A percentile compares a stretch with the other conserved stretches of the same genome.
phyloP scores from a whole-genome alignment of 2,797 vertebrate genomes.

The Eleutherodactylus coqui region DNA sequence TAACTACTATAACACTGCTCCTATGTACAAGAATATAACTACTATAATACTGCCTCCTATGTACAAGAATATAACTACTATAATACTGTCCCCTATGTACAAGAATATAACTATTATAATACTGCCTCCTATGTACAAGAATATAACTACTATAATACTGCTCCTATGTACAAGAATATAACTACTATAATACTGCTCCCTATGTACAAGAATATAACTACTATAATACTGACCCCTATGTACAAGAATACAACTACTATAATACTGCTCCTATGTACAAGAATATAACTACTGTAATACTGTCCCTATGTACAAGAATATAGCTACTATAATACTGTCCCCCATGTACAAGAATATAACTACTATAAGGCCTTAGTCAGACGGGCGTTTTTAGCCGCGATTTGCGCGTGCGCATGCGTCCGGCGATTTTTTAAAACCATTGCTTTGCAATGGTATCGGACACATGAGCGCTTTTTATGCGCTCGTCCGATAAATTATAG shows the following conservation, averaged over 20 bases:
- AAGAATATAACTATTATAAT: conserved; percentile 1
- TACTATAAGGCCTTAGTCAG: no score
- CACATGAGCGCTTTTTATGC: no score
- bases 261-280: neutral
- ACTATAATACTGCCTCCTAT: neutral
- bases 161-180: neutral
- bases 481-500: no score
- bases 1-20: neutral
- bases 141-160: conserved; percentile 12
- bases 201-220: no score
- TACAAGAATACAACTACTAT: conserved; percentile 10
- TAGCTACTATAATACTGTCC: conserved; percentile 8
- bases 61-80: no score
- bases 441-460: no score
- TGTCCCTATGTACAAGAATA: neutral
- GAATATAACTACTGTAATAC: conserved; percentile 6
- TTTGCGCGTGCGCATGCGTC: no score
- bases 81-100: neutral
- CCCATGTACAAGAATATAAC: conserved; percentile 15
- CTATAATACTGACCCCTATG: neutral
- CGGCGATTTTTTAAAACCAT: no score
- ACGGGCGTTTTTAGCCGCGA: no score
- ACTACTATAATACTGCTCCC: no score
- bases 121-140: neutral
- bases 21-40: neutral